Evolutionary conservation across 37 sponge, comb jelly and placozoan genomes (phyloP).

Genomic region (Chondrosia reniformis): DNA sequence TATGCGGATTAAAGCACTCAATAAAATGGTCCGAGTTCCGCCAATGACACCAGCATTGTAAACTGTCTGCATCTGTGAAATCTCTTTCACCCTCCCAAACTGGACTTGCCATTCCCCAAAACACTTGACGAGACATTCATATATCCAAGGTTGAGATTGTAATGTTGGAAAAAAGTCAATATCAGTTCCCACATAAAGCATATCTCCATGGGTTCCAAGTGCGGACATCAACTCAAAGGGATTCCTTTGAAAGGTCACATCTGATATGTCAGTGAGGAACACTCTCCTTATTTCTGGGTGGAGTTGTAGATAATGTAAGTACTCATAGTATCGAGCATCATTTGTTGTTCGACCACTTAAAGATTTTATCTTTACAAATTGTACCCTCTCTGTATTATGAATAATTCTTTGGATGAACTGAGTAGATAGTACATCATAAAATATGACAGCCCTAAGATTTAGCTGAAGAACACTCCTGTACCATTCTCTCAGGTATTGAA

Average conservation of each 20-base stretch:
- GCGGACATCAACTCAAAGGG: conserved; percentile 63
- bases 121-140: conserved; percentile 21
- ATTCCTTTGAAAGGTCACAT: conserved; percentile 54
- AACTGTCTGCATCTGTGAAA: conserved; percentile 38
- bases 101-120: conserved; percentile 31
- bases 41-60: conserved; percentile 72
- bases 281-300: conserved; percentile 45
- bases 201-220: conserved; percentile 58
- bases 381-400: neutral
- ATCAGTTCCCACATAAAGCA: conserved; percentile 61
- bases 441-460: conserved; percentile 44
- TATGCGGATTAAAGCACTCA: conserved; percentile 24
- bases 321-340: conserved; percentile 68
- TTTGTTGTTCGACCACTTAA: conserved; percentile 54
- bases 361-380: conserved; percentile 33
- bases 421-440: conserved; percentile 53
- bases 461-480: conserved; percentile 20
- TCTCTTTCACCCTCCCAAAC: neutral
- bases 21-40: conserved; percentile 28
- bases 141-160: conserved; percentile 50
- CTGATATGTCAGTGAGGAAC: conserved; percentile 69
- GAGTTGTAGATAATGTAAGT: conserved; percentile 29
- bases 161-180: conserved; percentile 63
- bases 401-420: conserved; percentile 35
- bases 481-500: conserved; percentile 49